phyloP scores from a whole-genome alignment of 2,113 vertebrate species.

The Paramisgurnus dabryanus region DNA sequence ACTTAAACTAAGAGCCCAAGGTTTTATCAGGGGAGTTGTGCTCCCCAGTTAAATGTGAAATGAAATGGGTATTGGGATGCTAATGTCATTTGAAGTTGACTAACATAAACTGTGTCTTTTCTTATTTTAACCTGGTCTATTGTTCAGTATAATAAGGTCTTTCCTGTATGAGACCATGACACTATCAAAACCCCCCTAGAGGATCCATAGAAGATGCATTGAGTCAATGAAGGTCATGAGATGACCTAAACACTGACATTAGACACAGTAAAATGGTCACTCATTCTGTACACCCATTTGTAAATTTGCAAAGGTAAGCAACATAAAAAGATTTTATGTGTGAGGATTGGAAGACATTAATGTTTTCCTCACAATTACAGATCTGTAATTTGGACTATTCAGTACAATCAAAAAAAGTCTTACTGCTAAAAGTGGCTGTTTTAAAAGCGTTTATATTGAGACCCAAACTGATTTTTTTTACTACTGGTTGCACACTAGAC shows the following conservation, averaged over 20 bases:
- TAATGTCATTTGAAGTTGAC: no score
- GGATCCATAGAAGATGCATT: not conserved
- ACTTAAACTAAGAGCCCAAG: no score
- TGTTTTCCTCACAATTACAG: not conserved
- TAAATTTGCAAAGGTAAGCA: not conserved
- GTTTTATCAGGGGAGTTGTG: no score
- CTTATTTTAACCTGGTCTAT: no score
- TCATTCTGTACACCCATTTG: not conserved
- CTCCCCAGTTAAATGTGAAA: no score
- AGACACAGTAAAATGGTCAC: not conserved
- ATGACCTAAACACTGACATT: not conserved
- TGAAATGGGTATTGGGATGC: no score
- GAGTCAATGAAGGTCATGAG: not conserved
- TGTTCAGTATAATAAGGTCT: no score
- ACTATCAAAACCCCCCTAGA: not conserved
- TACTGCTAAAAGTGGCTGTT: constrained; percentile 4
- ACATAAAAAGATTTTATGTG: not conserved
- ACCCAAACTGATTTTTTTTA: not conserved
- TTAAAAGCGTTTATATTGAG: not conserved
- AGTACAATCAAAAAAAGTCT: not conserved
- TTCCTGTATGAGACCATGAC: no score
- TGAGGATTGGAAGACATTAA: not conserved
- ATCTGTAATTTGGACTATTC: not conserved
- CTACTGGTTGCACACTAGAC: not conserved
- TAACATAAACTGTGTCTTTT: no score